A percentile compares a stretch with the other conserved stretches of the same genome.
Evolutionary conservation across 2,113 vertebrate genomes (phyloP).

Genomic region (Pomatostomus ruficeps): DNA sequence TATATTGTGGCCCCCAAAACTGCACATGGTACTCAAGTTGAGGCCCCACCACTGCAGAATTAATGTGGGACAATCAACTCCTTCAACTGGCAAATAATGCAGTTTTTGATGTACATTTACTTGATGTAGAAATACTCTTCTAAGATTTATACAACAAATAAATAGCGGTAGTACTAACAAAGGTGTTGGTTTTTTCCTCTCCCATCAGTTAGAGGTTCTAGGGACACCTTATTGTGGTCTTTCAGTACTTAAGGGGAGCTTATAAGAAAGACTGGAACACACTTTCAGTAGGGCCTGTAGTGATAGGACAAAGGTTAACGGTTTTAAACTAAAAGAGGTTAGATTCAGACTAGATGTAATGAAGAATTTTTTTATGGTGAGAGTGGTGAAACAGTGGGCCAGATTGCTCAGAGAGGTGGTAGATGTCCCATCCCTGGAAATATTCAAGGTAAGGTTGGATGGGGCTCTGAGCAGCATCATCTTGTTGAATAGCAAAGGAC

Average conservation of each 20-base stretch:
- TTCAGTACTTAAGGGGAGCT: neutral
- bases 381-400: neutral
- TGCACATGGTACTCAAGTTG: neutral
- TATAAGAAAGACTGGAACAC: neutral
- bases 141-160: neutral
- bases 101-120: no score
- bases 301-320: neutral
- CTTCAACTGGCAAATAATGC: neutral
- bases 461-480: neutral
- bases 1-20: neutral
- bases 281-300: neutral
- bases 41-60: neutral
- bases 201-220: neutral
- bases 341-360: neutral
- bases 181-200: neutral
- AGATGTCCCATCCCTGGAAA: neutral
- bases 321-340: neutral
- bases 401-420: neutral
- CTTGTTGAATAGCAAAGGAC: neutral
- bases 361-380: neutral
- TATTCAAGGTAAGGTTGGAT: neutral
- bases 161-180: neutral
- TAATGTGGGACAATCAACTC: neutral
- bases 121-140: neutral
- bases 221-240: neutral